Evolutionary conservation across 2,888 invertebrate species (phyloP).

Genomic region (Amitus sp.): DNA sequence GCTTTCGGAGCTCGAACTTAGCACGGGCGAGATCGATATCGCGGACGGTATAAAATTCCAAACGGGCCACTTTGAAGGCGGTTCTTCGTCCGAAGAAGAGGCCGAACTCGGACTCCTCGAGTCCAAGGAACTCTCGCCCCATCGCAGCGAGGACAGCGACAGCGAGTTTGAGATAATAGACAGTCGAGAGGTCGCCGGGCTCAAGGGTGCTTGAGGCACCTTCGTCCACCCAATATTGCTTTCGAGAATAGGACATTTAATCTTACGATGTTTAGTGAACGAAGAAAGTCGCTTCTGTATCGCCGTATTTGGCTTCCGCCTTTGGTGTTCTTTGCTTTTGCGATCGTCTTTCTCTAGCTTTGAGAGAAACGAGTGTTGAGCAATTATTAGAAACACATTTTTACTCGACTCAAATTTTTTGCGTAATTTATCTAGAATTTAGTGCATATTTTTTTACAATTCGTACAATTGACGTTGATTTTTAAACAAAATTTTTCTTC

Average conservation of each 20-base stretch:
- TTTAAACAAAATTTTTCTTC: no score
- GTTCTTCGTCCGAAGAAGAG: slow-evolving; percentile 59
- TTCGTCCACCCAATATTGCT: slow-evolving; percentile 19
- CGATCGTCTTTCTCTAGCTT: slow-evolving; percentile 29
- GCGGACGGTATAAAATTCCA: slow-evolving; percentile 57
- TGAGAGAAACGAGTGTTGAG: background rate
- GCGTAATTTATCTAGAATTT: no score
- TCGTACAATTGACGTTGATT: no score
- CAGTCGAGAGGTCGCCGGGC: slow-evolving; percentile 51
- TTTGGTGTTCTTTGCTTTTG: slow-evolving; percentile 38
- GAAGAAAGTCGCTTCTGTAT: slow-evolving; percentile 31
- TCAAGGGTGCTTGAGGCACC: slow-evolving; percentile 32
- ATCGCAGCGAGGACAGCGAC: slow-evolving; percentile 57
- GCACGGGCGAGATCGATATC: slow-evolving; percentile 51
- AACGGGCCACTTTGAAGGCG: slow-evolving; percentile 59
- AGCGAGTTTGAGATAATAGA: slow-evolving; percentile 64
- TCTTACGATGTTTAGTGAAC: slow-evolving; percentile 33
- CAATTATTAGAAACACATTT: no score
- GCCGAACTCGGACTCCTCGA: slow-evolving; percentile 48
- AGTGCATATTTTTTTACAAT: no score
- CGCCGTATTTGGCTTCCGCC: slow-evolving; percentile 38
- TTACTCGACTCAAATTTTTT: no score
- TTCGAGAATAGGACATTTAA: slow-evolving; percentile 30
- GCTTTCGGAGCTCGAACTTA: slow-evolving; percentile 59
- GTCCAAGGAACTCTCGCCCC: slow-evolving; percentile 40